Conservation (phyloP, 2,888 invertebrate genomes). For the Nasonovia ribisnigri region DNA sequence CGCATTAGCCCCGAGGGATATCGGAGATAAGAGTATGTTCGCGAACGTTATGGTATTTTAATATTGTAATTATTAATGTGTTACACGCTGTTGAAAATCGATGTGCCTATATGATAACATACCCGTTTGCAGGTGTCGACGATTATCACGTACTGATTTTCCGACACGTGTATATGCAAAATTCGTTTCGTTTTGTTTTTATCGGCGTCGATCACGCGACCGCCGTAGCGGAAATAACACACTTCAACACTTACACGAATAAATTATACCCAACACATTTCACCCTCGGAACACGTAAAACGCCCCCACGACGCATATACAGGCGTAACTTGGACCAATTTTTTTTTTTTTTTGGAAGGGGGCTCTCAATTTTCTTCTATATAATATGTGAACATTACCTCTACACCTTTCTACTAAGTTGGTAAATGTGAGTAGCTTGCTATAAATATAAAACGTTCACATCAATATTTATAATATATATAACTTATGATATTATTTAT, state of each 20-base stretch:
- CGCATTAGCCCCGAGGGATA: neutral
- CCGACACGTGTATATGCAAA: neutral
- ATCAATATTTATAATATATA: too few relatives aligned
- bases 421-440: too few relatives aligned
- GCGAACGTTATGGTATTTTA: neutral
- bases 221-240: neutral
- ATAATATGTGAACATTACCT: too few relatives aligned
- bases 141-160: neutral
- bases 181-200: slow-evolving; percentile 1
- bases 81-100: neutral
- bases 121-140: neutral
- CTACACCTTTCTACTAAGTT: too few relatives aligned
- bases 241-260: neutral
- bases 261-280: neutral
- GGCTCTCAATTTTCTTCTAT: too few relatives aligned
- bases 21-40: neutral
- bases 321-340: too few relatives aligned
- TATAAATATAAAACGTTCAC: too few relatives aligned
- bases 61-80: neutral
- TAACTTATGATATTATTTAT: too few relatives aligned
- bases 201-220: neutral
- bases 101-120: neutral
- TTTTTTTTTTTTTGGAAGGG: too few relatives aligned
- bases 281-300: neutral
- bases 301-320: neutral